Conservation (phyloP, 2,797 vertebrate genomes). For the Antennarius maculatus region DNA sequence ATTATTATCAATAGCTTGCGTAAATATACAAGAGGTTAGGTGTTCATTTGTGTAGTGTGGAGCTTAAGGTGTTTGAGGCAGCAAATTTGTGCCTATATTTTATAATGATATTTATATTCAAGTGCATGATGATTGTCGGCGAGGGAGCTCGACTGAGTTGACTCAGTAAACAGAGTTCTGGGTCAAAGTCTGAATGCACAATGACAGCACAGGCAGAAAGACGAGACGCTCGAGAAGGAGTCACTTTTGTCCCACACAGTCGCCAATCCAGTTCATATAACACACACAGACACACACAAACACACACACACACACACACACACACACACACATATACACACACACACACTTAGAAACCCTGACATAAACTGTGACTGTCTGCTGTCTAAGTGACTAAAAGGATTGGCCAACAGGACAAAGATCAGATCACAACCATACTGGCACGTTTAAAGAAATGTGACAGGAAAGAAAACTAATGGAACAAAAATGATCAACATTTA, state of each 20-base stretch:
- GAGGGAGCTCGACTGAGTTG: slow-evolving; percentile 24
- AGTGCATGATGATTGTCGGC: slow-evolving; percentile 12
- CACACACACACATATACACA: slow-evolving; percentile 13
- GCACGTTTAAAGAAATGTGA: not conserved
- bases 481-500: not conserved
- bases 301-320: not conserved
- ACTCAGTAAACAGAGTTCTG: slow-evolving; percentile 66
- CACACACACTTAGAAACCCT: not conserved
- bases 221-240: slow-evolving; percentile 61
- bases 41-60: not conserved
- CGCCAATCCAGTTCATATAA: slow-evolving; percentile 63
- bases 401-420: slow-evolving; percentile 32
- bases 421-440: slow-evolving; percentile 27
- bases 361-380: slow-evolving; percentile 6
- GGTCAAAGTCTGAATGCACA: slow-evolving; percentile 75
- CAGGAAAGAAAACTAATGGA: not conserved
- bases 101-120: no score
- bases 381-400: slow-evolving; percentile 5
- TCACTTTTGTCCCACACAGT: slow-evolving; percentile 55
- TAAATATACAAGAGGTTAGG: not conserved
- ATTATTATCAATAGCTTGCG: not conserved
- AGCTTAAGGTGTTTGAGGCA: not conserved
- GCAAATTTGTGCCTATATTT: not conserved
- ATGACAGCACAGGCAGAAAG: slow-evolving; percentile 44
- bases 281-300: not conserved